Percentiles rank a stretch among this genome's conserved stretches.
These are phyloP conservation scores for Mola mola DNA, from an alignment of 2,113 vertebrate species.

Conservation along the genomic window DNA sequence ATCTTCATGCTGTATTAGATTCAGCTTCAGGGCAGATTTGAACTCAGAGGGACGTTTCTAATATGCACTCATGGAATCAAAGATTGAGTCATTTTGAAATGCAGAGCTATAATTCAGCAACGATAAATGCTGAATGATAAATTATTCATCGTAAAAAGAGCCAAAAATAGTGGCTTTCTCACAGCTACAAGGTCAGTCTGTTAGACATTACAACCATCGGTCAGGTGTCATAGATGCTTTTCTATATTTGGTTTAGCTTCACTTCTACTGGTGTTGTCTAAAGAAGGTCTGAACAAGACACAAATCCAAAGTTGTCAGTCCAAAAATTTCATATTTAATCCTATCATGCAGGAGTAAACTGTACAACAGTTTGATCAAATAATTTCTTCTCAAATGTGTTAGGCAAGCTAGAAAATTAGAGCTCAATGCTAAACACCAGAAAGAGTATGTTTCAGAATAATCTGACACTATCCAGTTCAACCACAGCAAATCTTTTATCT, in stretches of 20 bases:
- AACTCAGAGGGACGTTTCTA: slow-evolving; percentile 6
- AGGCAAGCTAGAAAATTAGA: too few species aligned
- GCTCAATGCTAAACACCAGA: too few species aligned
- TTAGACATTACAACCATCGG: slow-evolving; percentile 28
- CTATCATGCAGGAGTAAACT: too few species aligned
- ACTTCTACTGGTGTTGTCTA: slow-evolving; percentile 3
- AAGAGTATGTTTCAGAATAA: too few species aligned
- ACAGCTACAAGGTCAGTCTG: slow-evolving; percentile 26
- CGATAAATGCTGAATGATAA: neutral
- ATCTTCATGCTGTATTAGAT: neutral
- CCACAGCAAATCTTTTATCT: too few species aligned
- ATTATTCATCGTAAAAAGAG: slow-evolving; percentile 7
- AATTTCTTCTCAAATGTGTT: too few species aligned
- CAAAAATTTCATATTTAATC: too few species aligned
- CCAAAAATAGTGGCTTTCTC: slow-evolving; percentile 38
- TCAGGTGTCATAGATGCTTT: slow-evolving; percentile 2
- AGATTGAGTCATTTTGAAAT: neutral
- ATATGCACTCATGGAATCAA: neutral
- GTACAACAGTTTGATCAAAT: too few species aligned
- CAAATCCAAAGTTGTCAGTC: neutral
- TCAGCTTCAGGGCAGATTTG: neutral
- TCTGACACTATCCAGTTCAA: neutral
- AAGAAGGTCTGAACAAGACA: neutral
- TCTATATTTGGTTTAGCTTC: slow-evolving; percentile 37
- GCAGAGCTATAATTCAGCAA: neutral